Evolutionary conservation across 1,140 invertebrate genomes (phyloP), one percentile per base, ranked within the genome.

Genomic region (Monomorium pharaonis): DNA sequence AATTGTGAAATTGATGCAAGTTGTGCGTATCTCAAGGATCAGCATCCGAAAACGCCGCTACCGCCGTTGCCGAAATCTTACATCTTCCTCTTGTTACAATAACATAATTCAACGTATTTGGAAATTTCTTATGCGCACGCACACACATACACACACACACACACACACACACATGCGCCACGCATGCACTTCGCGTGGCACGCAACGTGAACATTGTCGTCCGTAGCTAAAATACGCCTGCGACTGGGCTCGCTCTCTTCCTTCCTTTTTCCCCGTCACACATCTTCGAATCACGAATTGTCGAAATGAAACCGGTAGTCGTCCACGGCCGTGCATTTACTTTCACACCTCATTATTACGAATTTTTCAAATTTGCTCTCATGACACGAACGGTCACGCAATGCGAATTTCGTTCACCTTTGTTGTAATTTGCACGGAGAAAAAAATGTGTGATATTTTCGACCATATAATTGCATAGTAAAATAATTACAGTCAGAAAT

Each of bases 131-230:
- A 56, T n/a, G n/a, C n/a, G n/a, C n/a, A n/a, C n/a, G n/a, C n/a
- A n/a, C n/a, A n/a, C n/a, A n/a, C n/a, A n/a, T n/a, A n/a, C n/a
- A n/a, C n/a, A n/a, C n/a, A n/a, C n/a, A n/a, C n/a, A n/a, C n/a
- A n/a, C n/a, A n/a, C 63, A 37, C 63, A 47, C 42, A 67, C 60
- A 67, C 60, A 27, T 63, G 49, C 47, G 54, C 65, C 58, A 62
- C 37, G 85, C 74, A 80, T 84, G 77, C 87, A 86, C 21, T 62
- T 78, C 72, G 56, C 87, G 56, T 49, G 37, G n/a, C 88, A 89
- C 87, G 88, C 88, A 77, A 89, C 56, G 30, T 44, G 18, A 56
- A 56, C 9, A 70, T 83, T 72, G 33, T 72, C 51, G 51, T 84
- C 49, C 18, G n/a, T 49, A 47, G 7, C n/a, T 74, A 51, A 75